phyloP scores from a whole-genome alignment of 2,888 invertebrate species.

The Stramonita haemastoma region DNA sequence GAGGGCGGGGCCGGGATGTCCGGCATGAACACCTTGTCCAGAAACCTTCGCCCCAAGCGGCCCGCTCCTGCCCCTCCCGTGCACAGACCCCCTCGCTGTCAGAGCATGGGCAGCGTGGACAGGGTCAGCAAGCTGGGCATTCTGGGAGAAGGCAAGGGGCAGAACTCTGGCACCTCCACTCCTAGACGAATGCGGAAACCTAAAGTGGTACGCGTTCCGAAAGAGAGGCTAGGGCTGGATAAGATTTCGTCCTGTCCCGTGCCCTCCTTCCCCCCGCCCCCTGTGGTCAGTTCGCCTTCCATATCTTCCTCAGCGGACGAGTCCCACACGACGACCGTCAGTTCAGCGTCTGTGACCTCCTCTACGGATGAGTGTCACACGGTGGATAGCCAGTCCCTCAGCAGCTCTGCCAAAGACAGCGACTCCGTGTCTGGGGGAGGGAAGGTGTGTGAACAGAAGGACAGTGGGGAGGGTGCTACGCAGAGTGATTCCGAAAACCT shows the following conservation, averaged over 20 bases:
- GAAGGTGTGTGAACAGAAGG: neutral
- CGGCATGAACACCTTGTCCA: constrained; percentile 26
- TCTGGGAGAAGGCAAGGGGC: neutral
- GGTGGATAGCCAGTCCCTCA: neutral
- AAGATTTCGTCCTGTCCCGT: constrained; percentile 35
- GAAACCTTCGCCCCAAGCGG: constrained; percentile 47
- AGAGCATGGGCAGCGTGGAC: constrained; percentile 41
- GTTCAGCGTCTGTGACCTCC: neutral
- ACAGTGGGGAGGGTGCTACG: neutral
- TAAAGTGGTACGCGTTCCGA: constrained; percentile 62
- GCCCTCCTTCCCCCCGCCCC: neutral
- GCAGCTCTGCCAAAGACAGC: neutral
- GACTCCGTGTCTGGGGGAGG: neutral
- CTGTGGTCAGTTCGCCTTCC: neutral
- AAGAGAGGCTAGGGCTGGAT: constrained; percentile 39
- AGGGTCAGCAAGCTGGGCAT: constrained; percentile 41
- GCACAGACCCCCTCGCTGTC: neutral
- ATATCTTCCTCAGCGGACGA: neutral
- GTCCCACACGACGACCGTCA: neutral
- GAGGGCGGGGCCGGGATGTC: neutral
- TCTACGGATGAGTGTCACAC: neutral
- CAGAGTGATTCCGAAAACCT: neutral
- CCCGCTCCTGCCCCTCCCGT: constrained; percentile 48
- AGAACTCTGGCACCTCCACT: neutral
- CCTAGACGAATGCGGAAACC: constrained; percentile 51